phyloP scores from a whole-genome alignment of 1,140 invertebrate species.

The Drosophila varians region DNA sequence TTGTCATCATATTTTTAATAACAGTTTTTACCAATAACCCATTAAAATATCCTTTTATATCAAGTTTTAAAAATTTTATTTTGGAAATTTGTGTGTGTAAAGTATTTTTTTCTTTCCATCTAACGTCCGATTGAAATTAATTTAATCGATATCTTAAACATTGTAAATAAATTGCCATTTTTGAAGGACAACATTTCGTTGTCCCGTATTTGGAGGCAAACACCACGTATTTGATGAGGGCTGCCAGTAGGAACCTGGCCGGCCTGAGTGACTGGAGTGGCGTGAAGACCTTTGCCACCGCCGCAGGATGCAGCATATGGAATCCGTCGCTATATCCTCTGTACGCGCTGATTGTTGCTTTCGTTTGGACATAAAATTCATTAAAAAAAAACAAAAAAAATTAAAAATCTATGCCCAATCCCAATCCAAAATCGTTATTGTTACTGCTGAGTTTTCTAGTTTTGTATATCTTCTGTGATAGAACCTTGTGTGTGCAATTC shows the following conservation, averaged over 20 bases:
- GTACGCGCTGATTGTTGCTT: slow-evolving; percentile 29
- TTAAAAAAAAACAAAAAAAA: not conserved
- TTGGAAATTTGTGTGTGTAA: too few species aligned
- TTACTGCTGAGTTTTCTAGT: slow-evolving; percentile 50
- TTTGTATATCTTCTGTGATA: slow-evolving; percentile 77
- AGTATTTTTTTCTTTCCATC: too few species aligned
- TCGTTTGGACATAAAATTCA: slow-evolving; percentile 46
- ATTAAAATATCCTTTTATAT: too few species aligned
- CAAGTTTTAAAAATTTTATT: too few species aligned
- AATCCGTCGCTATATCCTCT: slow-evolving; percentile 22
- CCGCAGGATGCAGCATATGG: slow-evolving; percentile 32
- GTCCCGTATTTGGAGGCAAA: slow-evolving; percentile 71
- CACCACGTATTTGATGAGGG: slow-evolving; percentile 83
- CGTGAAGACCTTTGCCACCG: slow-evolving; percentile 68
- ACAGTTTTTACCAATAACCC: too few species aligned
- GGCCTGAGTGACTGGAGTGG: slow-evolving; percentile 82
- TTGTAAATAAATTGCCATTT: too few species aligned
- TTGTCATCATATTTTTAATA: too few species aligned
- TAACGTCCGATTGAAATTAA: too few species aligned
- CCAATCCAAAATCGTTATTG: slow-evolving; percentile 43
- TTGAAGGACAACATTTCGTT: slow-evolving; percentile 77
- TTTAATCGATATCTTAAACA: too few species aligned
- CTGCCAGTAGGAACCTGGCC: slow-evolving; percentile 82
- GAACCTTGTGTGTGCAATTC: slow-evolving; percentile 69
- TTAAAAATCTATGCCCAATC: not conserved